These are phyloP conservation scores for Nettapus auritus DNA, from an alignment of 2,113 vertebrate genomes.

Conservation along the genomic window DNA sequence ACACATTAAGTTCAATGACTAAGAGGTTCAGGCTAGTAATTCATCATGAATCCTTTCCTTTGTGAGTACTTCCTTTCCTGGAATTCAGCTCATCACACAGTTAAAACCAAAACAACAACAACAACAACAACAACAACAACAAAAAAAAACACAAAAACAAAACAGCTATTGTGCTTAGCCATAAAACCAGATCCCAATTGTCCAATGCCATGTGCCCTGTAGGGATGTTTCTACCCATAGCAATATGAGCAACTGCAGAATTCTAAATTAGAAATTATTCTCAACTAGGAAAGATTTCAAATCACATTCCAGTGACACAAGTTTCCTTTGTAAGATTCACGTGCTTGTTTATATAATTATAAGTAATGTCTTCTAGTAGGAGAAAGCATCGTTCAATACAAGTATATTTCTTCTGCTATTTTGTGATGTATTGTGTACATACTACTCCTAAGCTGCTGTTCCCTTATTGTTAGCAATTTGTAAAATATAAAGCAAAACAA, in stretches of 20 bases:
- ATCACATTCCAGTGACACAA: background rate
- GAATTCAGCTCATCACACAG: background rate
- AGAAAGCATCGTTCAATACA: background rate
- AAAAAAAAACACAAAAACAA: background rate
- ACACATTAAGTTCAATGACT: background rate
- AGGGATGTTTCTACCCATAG: background rate
- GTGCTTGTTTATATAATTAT: background rate
- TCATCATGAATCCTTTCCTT: background rate
- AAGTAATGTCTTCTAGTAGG: background rate
- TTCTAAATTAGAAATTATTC: constrained; percentile 15
- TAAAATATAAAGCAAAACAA: background rate
- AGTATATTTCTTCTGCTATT: background rate
- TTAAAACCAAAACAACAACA: background rate
- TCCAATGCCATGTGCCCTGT: background rate
- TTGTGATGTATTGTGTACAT: background rate
- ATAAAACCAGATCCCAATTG: background rate
- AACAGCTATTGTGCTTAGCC: background rate
- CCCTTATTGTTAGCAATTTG: background rate
- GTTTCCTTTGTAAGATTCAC: background rate
- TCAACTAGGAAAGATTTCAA: background rate
- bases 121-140: background rate
- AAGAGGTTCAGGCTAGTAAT: background rate
- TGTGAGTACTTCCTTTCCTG: background rate
- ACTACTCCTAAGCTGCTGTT: background rate
- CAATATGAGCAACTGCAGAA: background rate